These are phyloP conservation scores for Falco cherrug DNA, from an alignment of 2,797 vertebrate species.

Conservation along the genomic window DNA sequence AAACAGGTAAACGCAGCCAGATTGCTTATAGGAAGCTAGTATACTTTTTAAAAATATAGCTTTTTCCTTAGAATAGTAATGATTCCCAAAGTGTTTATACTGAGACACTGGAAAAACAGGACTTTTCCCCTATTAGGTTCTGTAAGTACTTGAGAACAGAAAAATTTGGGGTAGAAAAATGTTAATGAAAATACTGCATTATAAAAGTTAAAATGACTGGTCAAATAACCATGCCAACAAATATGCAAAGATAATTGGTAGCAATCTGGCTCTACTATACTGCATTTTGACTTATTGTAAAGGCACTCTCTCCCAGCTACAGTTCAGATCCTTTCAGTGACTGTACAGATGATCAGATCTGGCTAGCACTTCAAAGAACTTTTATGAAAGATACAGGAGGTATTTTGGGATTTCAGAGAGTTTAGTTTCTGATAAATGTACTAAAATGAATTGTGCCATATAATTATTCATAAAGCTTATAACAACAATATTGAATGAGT, in stretches of 20 bases:
- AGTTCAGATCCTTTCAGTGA: slow-evolving; percentile 81
- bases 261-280: not conserved
- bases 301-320: slow-evolving; percentile 67
- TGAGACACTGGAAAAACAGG: not conserved
- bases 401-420: not conserved
- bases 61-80: not conserved
- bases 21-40: not conserved
- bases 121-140: not conserved
- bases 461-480: not conserved
- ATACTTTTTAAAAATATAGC: not conserved
- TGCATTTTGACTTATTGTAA: not conserved
- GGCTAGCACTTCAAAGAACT: slow-evolving; percentile 82
- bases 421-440: not conserved
- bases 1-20: not conserved
- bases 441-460: not conserved
- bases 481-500: not conserved
- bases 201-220: not conserved
- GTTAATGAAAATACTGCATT: not conserved
- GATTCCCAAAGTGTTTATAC: not conserved
- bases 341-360: slow-evolving; percentile 79
- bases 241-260: not conserved
- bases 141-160: not conserved
- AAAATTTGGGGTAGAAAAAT: not conserved
- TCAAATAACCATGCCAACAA: not conserved
- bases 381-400: slow-evolving; percentile 82